phyloP scores from a whole-genome alignment of 2,113 vertebrate species.

The Xenus cinereus region DNA sequence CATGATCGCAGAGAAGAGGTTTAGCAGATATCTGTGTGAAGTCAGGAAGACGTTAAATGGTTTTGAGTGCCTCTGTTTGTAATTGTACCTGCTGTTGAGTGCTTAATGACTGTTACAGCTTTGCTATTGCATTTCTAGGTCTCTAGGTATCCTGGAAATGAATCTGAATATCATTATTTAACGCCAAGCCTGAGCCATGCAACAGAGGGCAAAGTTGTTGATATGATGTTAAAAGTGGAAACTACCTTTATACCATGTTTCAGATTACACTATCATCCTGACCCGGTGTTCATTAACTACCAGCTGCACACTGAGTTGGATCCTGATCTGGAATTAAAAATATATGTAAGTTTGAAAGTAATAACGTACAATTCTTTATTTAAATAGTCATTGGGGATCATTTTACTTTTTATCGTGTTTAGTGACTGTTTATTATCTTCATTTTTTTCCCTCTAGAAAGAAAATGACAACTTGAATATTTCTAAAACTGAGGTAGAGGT shows the following conservation, averaged over 20 bases:
- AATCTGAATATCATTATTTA: slow-evolving; percentile 66
- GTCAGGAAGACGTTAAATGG: neutral
- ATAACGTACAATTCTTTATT: neutral
- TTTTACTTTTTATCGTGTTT: neutral
- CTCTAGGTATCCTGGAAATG: slow-evolving; percentile 40
- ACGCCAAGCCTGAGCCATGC: slow-evolving; percentile 66
- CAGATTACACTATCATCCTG: slow-evolving; percentile 69
- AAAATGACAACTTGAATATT: slow-evolving; percentile 83
- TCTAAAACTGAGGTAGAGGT: slow-evolving; percentile 74
- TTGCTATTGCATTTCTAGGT: slow-evolving; percentile 56
- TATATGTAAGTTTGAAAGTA: slow-evolving; percentile 70
- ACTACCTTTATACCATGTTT: slow-evolving; percentile 67
- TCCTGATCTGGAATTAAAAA: slow-evolving; percentile 77
- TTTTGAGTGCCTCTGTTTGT: slow-evolving; percentile 11
- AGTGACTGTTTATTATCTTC: neutral
- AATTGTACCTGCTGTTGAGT: neutral
- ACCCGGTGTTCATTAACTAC: slow-evolving; percentile 76
- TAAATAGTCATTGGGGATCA: neutral
- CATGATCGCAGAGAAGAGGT: neutral
- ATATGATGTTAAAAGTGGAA: slow-evolving; percentile 71
- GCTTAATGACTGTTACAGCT: neutral
- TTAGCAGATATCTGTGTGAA: neutral
- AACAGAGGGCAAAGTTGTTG: slow-evolving; percentile 46
- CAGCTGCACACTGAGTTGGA: slow-evolving; percentile 72
- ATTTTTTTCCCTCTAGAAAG: slow-evolving; percentile 79